Conservation (phyloP, 2,113 vertebrate species). For the Odobenus rosmarus region DNA sequence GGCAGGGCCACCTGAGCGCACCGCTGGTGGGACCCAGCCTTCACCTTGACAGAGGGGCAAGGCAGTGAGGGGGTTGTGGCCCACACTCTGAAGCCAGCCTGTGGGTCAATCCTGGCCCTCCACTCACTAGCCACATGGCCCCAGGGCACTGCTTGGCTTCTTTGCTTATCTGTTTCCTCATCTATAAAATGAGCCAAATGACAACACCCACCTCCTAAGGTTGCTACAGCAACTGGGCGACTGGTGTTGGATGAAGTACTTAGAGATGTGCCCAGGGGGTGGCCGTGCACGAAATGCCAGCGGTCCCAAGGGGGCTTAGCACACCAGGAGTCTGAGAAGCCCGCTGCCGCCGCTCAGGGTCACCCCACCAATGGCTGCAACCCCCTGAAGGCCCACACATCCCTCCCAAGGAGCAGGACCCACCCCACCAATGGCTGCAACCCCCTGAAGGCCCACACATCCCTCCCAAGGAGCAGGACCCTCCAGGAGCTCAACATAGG, state of each 20-base stretch:
- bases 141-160: background rate
- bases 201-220: background rate
- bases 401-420: background rate
- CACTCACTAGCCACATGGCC: background rate
- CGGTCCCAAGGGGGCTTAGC: too few relatives aligned
- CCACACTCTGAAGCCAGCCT: background rate
- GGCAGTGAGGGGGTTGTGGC: too few relatives aligned
- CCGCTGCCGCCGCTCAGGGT: too few relatives aligned
- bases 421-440: background rate
- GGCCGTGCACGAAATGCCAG: background rate
- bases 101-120: background rate
- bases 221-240: background rate
- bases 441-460: background rate
- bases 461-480: background rate
- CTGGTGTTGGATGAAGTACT: background rate
- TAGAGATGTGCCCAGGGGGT: rapidly evolving
- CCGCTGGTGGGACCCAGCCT: background rate
- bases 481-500: rapidly evolving
- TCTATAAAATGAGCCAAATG: background rate
- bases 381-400: too few relatives aligned
- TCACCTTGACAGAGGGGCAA: background rate
- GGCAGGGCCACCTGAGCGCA: background rate
- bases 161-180: background rate
- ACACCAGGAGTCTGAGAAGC: background rate
- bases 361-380: background rate